Base-by-base conservation (phyloP, 2,888 invertebrate species). In the Phlogophora meticulosa region DNA sequence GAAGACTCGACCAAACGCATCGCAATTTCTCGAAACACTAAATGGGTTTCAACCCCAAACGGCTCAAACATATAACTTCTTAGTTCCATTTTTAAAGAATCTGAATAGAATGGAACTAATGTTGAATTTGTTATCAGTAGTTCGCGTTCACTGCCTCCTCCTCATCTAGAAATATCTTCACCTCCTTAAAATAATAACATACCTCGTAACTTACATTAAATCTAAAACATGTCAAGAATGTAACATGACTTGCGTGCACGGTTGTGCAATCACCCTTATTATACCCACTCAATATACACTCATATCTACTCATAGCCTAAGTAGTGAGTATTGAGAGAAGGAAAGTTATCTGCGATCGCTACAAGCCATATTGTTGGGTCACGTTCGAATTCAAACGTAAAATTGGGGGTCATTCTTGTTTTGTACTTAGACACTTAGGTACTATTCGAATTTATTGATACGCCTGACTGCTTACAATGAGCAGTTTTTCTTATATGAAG, bases 281-380 rank as follows among this genome's bases (percentile, higher is more conserved):
- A 72, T 38, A 61, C n/a, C 36, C 72, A 59, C 63, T 46, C 36
- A 22, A 56, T n/a, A 17, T 10, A 49, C 22, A 45, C 49, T 24
- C 20, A 72, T 72, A 17, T 72, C 49, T 68, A 72, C 48, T 49
- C 48, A 63, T 38, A 32, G 48, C 36, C 28, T 63, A 63, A 43
- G 73, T 72, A 42, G 20, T 22, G 22, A 42, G 15, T 13, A 67
- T 62, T 62, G 72, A 43, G 57, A 60, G 59, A 51, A 52, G 28
- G 75, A 70, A 71, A 74, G 72, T 66, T 77, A 82, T 82, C 84
- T 76, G 64, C 56, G 67, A 83, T 83, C 78, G 52, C 40, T 63
- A 61, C 55, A 36, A 38, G 7, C 32, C 32, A 20, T 48, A 79
- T 60, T 78, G 76, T 68, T 45, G 40, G 57, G 61, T 68, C 76